phyloP scores from a whole-genome alignment of 2,888 invertebrate species.

The Ctenicera cuprea region DNA sequence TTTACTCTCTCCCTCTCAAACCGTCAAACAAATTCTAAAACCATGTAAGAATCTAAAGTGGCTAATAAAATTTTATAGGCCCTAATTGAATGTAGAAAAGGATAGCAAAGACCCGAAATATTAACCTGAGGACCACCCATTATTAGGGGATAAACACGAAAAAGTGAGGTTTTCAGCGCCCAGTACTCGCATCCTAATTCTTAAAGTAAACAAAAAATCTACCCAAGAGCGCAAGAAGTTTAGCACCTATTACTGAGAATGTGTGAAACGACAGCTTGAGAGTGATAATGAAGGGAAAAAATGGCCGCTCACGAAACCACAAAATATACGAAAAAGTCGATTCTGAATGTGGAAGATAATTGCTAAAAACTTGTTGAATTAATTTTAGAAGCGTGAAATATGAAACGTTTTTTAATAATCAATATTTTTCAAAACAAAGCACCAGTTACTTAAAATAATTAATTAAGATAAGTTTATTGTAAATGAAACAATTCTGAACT shows the following conservation, averaged over 20 bases:
- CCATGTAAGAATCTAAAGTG: slow-evolving; percentile 45
- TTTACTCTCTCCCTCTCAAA: background rate
- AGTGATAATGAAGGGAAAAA: slow-evolving; percentile 51
- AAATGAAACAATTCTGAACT: too few relatives aligned
- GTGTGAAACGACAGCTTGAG: slow-evolving; percentile 51
- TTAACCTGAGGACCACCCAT: slow-evolving; percentile 46
- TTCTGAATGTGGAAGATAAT: too few relatives aligned
- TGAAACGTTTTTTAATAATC: too few relatives aligned
- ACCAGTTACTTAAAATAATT: too few relatives aligned
- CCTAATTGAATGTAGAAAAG: slow-evolving; percentile 41
- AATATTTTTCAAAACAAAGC: too few relatives aligned
- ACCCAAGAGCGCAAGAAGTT: slow-evolving; percentile 24
- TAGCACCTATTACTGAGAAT: slow-evolving; percentile 48
- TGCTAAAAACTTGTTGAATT: too few relatives aligned
- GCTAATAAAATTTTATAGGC: slow-evolving; percentile 44
- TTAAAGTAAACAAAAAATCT: slow-evolving; percentile 31
- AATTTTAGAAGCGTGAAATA: too few relatives aligned
- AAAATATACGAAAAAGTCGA: background rate
- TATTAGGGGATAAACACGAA: slow-evolving; percentile 37
- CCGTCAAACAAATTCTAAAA: slow-evolving; percentile 37
- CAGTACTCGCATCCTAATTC: slow-evolving; percentile 22
- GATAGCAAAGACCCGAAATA: slow-evolving; percentile 10
- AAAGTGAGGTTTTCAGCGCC: slow-evolving; percentile 46
- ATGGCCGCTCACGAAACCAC: slow-evolving; percentile 47
- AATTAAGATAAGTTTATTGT: too few relatives aligned